Evolutionary conservation across 2,113 vertebrate genomes (phyloP).

Genomic region (Apodemus speciosus): DNA sequence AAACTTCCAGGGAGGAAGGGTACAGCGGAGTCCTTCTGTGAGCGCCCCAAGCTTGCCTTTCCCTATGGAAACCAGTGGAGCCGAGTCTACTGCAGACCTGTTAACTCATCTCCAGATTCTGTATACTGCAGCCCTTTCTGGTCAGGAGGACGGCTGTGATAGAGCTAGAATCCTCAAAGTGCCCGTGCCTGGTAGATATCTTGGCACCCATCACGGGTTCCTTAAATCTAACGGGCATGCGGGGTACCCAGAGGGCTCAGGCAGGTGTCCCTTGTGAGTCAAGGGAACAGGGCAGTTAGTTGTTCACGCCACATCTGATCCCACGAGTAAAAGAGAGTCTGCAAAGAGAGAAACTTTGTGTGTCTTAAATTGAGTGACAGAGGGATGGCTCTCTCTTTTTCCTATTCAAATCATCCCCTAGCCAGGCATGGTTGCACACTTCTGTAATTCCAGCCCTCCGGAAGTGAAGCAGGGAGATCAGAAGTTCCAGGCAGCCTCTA

Average conservation of each 20-base stretch:
- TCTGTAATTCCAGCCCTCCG: neutral
- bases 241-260: neutral
- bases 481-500: neutral
- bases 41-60: neutral
- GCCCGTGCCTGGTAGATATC: neutral
- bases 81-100: neutral
- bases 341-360: neutral
- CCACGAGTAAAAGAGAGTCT: neutral
- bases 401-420: neutral
- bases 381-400: neutral
- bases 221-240: neutral
- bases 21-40: neutral
- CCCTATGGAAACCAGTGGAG: neutral
- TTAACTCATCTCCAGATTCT: neutral
- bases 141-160: neutral
- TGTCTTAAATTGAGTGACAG: neutral
- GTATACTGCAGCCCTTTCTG: neutral
- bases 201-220: neutral
- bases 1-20: conserved; percentile 41
- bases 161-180: neutral
- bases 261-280: neutral
- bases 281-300: neutral
- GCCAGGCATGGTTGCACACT: neutral
- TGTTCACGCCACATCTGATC: neutral
- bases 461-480: neutral